phyloP scores from a whole-genome alignment of 2,113 vertebrate genomes.

The Ageneiosus marmoratus region DNA sequence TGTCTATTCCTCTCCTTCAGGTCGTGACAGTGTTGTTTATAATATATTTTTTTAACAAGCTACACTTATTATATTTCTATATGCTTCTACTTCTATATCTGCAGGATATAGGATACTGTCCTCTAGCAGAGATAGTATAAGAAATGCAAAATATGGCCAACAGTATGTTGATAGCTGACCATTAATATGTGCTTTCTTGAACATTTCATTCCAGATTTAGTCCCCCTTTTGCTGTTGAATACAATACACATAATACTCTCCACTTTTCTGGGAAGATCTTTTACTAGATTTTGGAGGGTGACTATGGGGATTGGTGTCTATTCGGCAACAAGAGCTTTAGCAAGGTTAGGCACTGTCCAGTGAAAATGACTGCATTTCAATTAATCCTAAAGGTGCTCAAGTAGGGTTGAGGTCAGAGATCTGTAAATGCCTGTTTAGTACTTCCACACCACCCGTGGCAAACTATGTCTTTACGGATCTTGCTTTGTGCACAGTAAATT shows the following conservation, averaged over 20 bases:
- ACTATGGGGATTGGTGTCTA: no score
- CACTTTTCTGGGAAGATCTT: not conserved
- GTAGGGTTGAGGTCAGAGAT: not conserved
- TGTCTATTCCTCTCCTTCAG: slow-evolving; percentile 59
- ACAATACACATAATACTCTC: no score
- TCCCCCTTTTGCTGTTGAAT: not conserved
- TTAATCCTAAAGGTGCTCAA: not conserved
- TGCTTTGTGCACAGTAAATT: not conserved
- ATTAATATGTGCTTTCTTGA: not conserved
- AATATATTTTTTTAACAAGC: not conserved
- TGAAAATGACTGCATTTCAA: not conserved
- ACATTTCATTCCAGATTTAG: not conserved
- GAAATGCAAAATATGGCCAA: not conserved
- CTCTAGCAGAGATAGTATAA: slow-evolving; percentile 3
- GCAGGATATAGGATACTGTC: slow-evolving; percentile 6
- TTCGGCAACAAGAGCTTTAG: no score
- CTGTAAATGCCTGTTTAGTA: no score
- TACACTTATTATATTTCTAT: not conserved
- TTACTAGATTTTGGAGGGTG: not conserved
- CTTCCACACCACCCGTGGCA: not conserved
- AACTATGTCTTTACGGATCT: not conserved
- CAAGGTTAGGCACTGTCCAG: no score
- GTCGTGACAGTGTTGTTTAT: slow-evolving; percentile 46
- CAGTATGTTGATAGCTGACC: not conserved
- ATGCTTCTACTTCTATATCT: not conserved